Evolutionary conservation across 2,888 invertebrate genomes (phyloP), one percentile per base, ranked within the genome.

Genomic region (Sarcophaga subvicina): DNA sequence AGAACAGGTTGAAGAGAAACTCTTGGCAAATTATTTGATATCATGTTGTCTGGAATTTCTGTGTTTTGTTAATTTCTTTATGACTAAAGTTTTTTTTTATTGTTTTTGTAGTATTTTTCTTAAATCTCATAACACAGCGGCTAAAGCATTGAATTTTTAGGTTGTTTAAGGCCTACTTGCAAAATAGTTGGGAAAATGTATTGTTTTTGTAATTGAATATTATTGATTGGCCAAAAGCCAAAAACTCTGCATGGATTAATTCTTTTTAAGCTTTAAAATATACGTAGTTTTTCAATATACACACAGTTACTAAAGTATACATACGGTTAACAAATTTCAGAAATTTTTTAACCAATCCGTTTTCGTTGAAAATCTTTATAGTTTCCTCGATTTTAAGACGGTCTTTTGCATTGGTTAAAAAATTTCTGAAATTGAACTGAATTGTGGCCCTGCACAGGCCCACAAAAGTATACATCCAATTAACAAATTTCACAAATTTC

Each of bases 171-270:
- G 8, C 6, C 37, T 37, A 8, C 37, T 8, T 37, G 8, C 37
- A 37, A 0, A 54, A 75, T 60, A 60, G 54, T 2, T 11, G 12
- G 17, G 54, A 8, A 22, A 47, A 20, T 27, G 1, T 37, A 37
- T 37, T 37, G 37, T 37, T 37, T 89, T 90, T 89, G 88, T 90
- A 90, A 91, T 90, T 88, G 90, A 89, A 92, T 91, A 91, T 92
- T 91, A 91, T 91, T 92, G 92, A 91, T 92, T 92, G 91, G 89
- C 91, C 90, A 92, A 91, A 90, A 91, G 91, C 92, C 90, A 90
- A 91, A 83, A 86, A 82, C 76, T 83, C 78, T 83, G 78, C 86
- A 85, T 83, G 90, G 90, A 89, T 86, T 87, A 81, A 87, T 81
- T 79, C 37, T 6, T 1, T 37, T 37, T 37, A 0, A 0, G 37